Base-by-base conservation (phyloP, 2,888 invertebrate genomes). In the Apoda limacodes region DNA sequence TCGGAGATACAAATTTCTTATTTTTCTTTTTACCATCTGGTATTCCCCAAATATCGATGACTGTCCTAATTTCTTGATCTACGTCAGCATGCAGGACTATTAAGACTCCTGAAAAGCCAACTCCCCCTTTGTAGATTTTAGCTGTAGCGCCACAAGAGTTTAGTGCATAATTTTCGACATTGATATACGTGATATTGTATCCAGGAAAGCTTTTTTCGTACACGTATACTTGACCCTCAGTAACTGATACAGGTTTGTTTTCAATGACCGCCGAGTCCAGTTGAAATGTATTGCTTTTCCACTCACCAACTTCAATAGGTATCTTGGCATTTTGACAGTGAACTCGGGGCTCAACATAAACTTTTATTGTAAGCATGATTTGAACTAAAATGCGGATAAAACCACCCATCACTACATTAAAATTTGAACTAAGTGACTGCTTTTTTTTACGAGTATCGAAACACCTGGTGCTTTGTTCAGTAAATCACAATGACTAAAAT, bases 171-270 rank as follows among this genome's bases (percentile, higher is more conserved):
- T 76, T 75, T 24, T 72, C 70, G 0, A 75, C 72, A 26, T 71
- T 57, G 2, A 76, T 58, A 32, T 76, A 76, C 30, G 53, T 60
- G 7, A 76, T 72, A 0, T 46, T 56, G 35, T 60, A 51, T 3
- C 59, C 62, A 0, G 69, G 66, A 39, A 76, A 76, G 26, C 52
- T 42, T 34, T 76, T 76, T 22, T 74, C 72, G 39, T 76, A 76
- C 5, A 75, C 70, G 40, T 72, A 72, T 9, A 64, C 40, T 37
- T 71, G 74, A 0, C 75, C 76, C 35, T 72, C 70, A 13, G 28
- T 55, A 11, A 65, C 54, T 0, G 63, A 49, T 1, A 68, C 63
- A 0, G 76, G 65, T 0, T 47, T 50, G 46, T 63, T 72, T 13
- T 75, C 72, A 0, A 75, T 61, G 1, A 65, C 64, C 0, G 64